Conservation (phyloP, 2,888 invertebrate species). For the Aethes cnicana region DNA sequence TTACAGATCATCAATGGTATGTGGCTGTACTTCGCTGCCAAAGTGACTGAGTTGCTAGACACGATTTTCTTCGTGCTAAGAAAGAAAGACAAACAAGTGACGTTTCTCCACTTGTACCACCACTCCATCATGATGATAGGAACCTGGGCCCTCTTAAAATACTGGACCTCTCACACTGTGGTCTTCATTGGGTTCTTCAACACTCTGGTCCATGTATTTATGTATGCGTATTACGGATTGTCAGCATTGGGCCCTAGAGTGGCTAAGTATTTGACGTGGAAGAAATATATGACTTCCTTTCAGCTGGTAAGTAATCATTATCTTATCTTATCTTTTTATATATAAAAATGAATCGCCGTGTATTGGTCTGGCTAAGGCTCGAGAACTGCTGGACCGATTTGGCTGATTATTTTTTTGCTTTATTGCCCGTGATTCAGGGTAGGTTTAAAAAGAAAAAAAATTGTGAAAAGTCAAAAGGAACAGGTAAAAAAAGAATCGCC, state of each 20-base stretch:
- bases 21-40: constrained; percentile 89
- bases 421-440: no score
- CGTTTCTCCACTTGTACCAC: constrained; percentile 94
- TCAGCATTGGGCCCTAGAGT: constrained; percentile 89
- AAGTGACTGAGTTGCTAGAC: constrained; percentile 88
- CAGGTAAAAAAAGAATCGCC: no score
- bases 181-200: constrained; percentile 88
- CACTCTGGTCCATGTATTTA: constrained; percentile 89
- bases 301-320: constrained; percentile 84
- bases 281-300: constrained; percentile 90
- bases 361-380: no score
- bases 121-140: constrained; percentile 89
- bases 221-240: constrained; percentile 91
- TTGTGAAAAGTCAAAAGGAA: no score
- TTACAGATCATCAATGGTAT: constrained; percentile 70
- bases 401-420: no score
- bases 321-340: background rate
- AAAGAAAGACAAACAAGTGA: constrained; percentile 89
- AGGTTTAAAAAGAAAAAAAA: no score
- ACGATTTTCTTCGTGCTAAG: constrained; percentile 94
- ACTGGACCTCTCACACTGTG: constrained; percentile 88
- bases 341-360: background rate
- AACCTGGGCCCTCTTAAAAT: constrained; percentile 89
- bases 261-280: constrained; percentile 92
- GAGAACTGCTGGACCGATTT: no score